Base-by-base conservation (phyloP, 2,113 vertebrate species). In the Vicugna pacos region DNA sequence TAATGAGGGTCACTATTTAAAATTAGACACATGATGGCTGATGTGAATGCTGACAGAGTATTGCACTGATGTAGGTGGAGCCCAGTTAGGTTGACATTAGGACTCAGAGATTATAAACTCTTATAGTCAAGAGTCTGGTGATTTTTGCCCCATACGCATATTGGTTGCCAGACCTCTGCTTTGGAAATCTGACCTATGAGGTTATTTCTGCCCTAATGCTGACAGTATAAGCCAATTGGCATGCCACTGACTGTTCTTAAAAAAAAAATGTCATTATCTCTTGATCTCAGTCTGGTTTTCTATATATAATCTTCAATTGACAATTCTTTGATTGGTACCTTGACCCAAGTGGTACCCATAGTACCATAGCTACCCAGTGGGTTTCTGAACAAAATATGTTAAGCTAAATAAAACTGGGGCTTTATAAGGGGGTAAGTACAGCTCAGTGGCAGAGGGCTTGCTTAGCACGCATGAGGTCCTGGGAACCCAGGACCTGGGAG, bases 311-410 rank as follows among this genome's bases (percentile, higher is more conserved):
- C 75, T 1, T 54, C 54, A 32, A 84, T 22, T 54, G 19, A 35
- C 2, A 38, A 4, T 35, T 14, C 56, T 54, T 77, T 54, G 75
- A n/a, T n/a, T 79, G 76, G 50, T 79, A 35, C 56, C 76, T 79
- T 79, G 54, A 54, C 50, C 32, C 50, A 56, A 35, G 12, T 79
- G 50, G 6, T 79, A 20, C 3, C 5, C 16, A 17, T 30, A 38
- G 32, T 50, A 8, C 28, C 4, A 3, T 24, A 14, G 19, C n/a
- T 19, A 9, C 26, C 73, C 15, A 50, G 11, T 56, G 50, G 7
- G 2, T 94, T 97, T 83, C 65, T 96, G n/a, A 77, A 83, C 46
- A 82, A 83, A 73, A 46, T 54, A 32, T 70, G 24, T 52, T 92
- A 67, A 58, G 12, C 28, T 56, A 22, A 82, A 73, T 56, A 28